Conservation (phyloP, 2,113 vertebrate genomes). For the Centrocercus urophasianus region DNA sequence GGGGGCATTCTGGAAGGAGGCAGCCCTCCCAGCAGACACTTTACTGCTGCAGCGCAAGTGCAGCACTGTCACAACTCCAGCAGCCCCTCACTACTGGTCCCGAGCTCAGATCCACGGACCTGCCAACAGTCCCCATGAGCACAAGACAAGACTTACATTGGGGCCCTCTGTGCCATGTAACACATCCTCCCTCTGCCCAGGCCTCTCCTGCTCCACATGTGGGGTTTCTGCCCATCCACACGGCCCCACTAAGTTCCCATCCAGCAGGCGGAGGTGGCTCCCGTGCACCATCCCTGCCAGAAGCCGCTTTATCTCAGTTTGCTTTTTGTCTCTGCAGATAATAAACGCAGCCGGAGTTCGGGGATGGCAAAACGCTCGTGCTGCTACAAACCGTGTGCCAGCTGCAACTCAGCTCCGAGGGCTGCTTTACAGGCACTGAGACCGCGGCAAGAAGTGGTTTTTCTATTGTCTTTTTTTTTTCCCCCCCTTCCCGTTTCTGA, state of each 20-base stretch:
- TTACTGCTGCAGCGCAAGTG: background rate
- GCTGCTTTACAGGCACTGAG: background rate
- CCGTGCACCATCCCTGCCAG: background rate
- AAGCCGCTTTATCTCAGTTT: background rate
- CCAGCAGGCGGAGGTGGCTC: background rate
- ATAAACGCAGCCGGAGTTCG: background rate
- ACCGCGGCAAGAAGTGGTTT: background rate
- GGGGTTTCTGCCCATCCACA: background rate
- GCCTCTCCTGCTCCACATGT: conserved; percentile 35
- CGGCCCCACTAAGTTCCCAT: background rate
- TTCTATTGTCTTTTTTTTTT: conserved; percentile 23
- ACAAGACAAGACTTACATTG: background rate
- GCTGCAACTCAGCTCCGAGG: background rate
- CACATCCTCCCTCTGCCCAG: background rate
- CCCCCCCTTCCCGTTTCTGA: background rate
- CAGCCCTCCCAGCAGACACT: background rate
- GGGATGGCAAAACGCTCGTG: background rate
- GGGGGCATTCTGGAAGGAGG: conserved; percentile 33
- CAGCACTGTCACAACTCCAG: background rate
- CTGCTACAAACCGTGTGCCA: background rate
- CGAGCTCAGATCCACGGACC: background rate
- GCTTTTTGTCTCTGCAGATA: background rate
- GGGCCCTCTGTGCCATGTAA: background rate
- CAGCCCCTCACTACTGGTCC: background rate
- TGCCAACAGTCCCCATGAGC: background rate